phyloP scores from a whole-genome alignment of 2,797 vertebrate species.

The Enteromius thamalakanensis region DNA sequence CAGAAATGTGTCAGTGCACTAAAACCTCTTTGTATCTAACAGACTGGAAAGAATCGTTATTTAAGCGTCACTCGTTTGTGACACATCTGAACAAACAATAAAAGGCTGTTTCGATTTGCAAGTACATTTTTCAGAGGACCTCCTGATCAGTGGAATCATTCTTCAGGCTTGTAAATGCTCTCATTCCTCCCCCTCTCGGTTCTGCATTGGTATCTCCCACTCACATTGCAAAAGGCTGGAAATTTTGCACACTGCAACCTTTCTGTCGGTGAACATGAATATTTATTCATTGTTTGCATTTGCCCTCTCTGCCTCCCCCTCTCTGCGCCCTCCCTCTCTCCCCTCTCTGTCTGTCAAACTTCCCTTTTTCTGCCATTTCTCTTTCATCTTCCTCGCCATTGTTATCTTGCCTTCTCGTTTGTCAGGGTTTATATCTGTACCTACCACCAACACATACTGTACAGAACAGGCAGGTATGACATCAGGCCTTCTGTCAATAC shows the following conservation, averaged over 20 bases:
- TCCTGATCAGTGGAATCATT: slow-evolving; percentile 41
- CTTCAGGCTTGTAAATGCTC: slow-evolving; percentile 40
- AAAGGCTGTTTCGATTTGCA: slow-evolving; percentile 20
- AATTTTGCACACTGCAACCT: slow-evolving; percentile 55
- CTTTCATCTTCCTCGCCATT: slow-evolving; percentile 48
- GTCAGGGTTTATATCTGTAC: slow-evolving; percentile 26
- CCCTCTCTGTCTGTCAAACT: slow-evolving; percentile 36
- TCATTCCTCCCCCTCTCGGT: slow-evolving; percentile 44
- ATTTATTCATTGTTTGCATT: slow-evolving; percentile 57
- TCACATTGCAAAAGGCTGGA: slow-evolving; percentile 57
- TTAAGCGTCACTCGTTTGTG: slow-evolving; percentile 7
- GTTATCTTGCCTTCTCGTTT: slow-evolving; percentile 30
- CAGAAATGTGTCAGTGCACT: slow-evolving; percentile 9
- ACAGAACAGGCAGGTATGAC: slow-evolving; percentile 3
- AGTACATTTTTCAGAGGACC: slow-evolving; percentile 22
- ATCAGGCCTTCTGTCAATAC: slow-evolving; percentile 4
- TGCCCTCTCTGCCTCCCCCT: slow-evolving; percentile 35
- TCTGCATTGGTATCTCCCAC: slow-evolving; percentile 48
- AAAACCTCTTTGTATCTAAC: slow-evolving; percentile 27
- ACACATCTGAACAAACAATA: slow-evolving; percentile 39
- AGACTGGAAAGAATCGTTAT: slow-evolving; percentile 18
- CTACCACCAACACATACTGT: slow-evolving; percentile 10
- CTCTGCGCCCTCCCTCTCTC: slow-evolving; percentile 14
- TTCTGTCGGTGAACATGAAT: slow-evolving; percentile 63
- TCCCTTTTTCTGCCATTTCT: slow-evolving; percentile 37